These are phyloP conservation scores for Lacerta agilis DNA, from an alignment of 2,797 vertebrate genomes.

Conservation along the genomic window DNA sequence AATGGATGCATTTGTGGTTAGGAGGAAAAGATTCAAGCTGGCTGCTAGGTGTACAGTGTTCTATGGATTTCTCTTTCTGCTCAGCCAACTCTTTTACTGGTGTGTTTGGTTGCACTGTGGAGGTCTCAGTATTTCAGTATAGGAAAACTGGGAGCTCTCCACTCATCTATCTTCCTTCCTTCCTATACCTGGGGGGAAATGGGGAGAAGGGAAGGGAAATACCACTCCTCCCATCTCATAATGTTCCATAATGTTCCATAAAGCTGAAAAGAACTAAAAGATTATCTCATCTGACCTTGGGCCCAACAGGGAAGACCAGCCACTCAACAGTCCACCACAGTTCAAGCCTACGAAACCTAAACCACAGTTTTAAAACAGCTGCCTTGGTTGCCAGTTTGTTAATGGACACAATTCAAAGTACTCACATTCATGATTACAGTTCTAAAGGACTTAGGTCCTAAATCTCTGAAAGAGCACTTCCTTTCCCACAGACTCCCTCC, in stretches of 20 bases:
- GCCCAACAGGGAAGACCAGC: no score
- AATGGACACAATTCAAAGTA: no score
- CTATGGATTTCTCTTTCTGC: neutral
- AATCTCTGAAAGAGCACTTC: no score
- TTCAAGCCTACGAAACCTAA: neutral
- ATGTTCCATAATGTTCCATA: no score
- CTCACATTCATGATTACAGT: no score
- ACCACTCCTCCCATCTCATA: neutral
- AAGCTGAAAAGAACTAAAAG: neutral
- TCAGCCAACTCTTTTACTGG: neutral
- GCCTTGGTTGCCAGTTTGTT: no score
- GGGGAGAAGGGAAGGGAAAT: neutral
- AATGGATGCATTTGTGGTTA: accelerated
- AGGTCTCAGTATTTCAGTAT: neutral
- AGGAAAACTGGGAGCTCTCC: no score
- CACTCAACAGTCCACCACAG: neutral
- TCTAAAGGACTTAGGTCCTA: no score
- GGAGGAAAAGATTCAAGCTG: neutral
- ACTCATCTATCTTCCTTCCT: neutral
- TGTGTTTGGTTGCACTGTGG: no score
- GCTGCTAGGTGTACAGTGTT: neutral
- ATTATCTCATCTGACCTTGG: neutral
- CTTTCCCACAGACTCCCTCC: no score
- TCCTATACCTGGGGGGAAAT: neutral
- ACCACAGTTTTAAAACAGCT: neutral